A percentile compares a stretch with the other conserved stretches of the same genome.
These are phyloP conservation scores for Agapornis roseicollis DNA, from an alignment of 2,113 vertebrate species.

Conservation along the genomic window DNA sequence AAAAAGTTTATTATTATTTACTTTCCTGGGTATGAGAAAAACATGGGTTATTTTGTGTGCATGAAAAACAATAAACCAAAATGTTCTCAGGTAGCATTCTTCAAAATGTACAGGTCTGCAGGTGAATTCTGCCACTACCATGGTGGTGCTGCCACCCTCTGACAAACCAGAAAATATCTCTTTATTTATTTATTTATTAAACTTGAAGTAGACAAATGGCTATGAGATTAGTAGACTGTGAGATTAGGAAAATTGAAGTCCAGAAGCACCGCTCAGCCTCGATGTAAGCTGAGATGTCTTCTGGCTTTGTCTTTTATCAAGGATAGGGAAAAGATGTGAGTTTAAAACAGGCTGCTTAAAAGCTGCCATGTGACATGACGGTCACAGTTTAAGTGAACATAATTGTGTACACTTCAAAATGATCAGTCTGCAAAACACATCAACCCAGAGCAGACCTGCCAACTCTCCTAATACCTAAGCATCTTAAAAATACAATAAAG, in stretches of 20 bases:
- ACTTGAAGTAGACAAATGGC: no score
- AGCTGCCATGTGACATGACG: background rate
- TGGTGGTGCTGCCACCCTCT: background rate
- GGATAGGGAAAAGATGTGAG: background rate
- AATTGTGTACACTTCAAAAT: background rate
- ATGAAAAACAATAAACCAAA: background rate
- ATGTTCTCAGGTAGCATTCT: background rate
- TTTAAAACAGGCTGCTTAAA: background rate
- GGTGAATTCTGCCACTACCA: background rate
- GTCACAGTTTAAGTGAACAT: background rate
- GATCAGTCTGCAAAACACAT: background rate
- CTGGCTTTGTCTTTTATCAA: background rate
- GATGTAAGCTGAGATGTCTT: background rate
- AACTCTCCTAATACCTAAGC: background rate
- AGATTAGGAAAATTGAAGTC: background rate
- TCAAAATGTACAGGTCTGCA: background rate
- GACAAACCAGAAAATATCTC: background rate
- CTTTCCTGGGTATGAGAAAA: background rate
- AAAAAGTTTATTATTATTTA: accelerated
- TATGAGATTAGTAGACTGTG: no score
- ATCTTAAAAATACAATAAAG: background rate
- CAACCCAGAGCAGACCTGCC: background rate
- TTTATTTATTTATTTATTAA: background rate
- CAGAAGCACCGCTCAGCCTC: background rate
- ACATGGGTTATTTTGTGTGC: background rate